Base-by-base conservation (phyloP, 1,140 invertebrate genomes). In the Oscheius sp. region DNA sequence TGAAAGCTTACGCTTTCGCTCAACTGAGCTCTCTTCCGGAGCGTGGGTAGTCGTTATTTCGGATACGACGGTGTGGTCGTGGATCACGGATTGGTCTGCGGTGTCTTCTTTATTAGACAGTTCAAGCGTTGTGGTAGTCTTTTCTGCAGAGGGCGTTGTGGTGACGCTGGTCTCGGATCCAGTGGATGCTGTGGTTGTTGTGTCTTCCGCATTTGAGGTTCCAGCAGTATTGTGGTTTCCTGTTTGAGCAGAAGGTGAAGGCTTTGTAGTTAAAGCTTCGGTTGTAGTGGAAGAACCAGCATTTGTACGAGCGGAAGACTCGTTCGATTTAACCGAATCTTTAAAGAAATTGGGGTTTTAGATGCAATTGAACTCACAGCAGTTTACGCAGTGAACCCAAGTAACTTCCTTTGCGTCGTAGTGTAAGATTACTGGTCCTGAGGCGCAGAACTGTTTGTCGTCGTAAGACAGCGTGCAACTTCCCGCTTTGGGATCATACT, bases 301-400 rank as follows among this genome's bases (percentile, higher is more conserved):
- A 26, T 35, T 68, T 2, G 66, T 68, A 4, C 66, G 32, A 58
- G 66, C n/a, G n/a, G n/a, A n/a, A n/a, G 52, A 23, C 67, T 49
- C 7, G 32, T 55, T 42, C 35, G 49, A 61, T 68, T 55, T 23
- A 49, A 36, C 20, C 61, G 49, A 20, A 34, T 58, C 32, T 68
- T 68, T 10, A 68, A 49, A 59, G 67, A 59, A 20, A 59, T 55
- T 66, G 38, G 66, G 64, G 23, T 23, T 35, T 3, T n/a, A 42
- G 20, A 65, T 65, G 1, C 18, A 20, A 42, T 13, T 36, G 26
- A 38, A 65, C 62, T 73, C 18, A 73, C 70, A 73, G 70, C 70
- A 73, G n/a, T 73, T 73, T 1, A 73, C 70, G 32, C 70, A 73
- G n/a, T 73, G 70, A 4, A 73, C n/a, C 61, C 62, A 73, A 1